Conservation (phyloP, 2,888 invertebrate genomes). For the Panopea generosa region DNA sequence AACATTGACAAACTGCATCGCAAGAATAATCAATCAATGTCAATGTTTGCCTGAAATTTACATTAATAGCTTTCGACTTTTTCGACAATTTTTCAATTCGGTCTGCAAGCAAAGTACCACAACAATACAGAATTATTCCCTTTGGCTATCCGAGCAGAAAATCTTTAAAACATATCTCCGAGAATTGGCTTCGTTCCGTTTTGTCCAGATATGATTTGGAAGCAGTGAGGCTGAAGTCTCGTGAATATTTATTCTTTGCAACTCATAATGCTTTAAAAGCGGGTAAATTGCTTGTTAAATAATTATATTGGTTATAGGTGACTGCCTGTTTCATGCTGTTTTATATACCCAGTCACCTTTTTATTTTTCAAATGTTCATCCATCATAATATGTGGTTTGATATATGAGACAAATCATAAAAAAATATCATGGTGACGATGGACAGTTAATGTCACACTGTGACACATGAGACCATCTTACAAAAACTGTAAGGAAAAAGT, state of each 20-base stretch:
- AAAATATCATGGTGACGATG: too few species aligned
- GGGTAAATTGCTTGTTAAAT: conserved; percentile 10
- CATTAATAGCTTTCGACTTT: conserved; percentile 12
- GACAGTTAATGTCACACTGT: too few species aligned
- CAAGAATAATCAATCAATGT: conserved; percentile 5
- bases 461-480: too few species aligned
- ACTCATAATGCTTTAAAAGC: not conserved
- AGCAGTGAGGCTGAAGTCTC: not conserved
- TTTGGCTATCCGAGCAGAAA: not conserved
- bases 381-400: too few species aligned
- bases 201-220: conserved; percentile 4
- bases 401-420: too few species aligned
- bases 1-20: conserved; percentile 6
- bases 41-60: conserved; percentile 1
- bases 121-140: not conserved
- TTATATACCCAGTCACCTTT: not conserved
- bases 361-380: conserved; percentile 1
- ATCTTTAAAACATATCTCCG: not conserved
- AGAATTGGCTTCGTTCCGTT: not conserved
- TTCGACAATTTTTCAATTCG: conserved; percentile 6
- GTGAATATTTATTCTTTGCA: not conserved
- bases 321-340: too few species aligned
- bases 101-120: not conserved
- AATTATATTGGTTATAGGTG: not conserved
- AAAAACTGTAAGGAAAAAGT: too few species aligned